Evolutionary conservation across 2,113 vertebrate genomes (phyloP).

Genomic region (Peromyscus leucopus): DNA sequence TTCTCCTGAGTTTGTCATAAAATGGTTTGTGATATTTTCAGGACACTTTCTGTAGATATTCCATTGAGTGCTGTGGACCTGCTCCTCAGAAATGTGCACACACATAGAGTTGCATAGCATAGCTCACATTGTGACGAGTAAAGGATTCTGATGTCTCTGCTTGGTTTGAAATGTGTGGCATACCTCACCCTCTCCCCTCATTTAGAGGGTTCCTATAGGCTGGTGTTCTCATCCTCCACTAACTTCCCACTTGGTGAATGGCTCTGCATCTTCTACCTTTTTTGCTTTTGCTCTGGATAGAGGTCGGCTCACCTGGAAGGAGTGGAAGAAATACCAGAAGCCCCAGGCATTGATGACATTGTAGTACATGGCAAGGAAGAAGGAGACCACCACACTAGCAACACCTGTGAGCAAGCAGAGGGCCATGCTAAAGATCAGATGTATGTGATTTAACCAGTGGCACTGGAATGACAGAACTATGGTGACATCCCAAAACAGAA

Average conservation of each 20-base stretch:
- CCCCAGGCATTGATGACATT: slow-evolving; percentile 96
- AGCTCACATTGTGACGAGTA: too few species aligned
- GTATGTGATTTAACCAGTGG: slow-evolving; percentile 86
- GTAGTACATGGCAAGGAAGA: slow-evolving; percentile 96
- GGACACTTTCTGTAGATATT: background rate
- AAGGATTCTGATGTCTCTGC: background rate
- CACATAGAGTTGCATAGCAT: accelerated
- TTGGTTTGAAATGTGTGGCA: accelerated
- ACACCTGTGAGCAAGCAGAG: slow-evolving; percentile 86
- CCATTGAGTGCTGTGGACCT: too few species aligned
- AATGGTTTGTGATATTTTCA: background rate
- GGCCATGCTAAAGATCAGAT: background rate
- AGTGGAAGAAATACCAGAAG: slow-evolving; percentile 99
- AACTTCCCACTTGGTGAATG: background rate
- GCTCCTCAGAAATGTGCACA: background rate
- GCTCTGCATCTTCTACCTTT: background rate
- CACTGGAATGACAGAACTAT: too few species aligned
- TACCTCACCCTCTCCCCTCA: too few species aligned
- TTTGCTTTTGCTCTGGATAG: too few species aligned
- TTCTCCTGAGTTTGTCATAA: background rate
- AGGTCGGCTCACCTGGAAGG: slow-evolving; percentile 92
- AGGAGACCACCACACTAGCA: slow-evolving; percentile 92
- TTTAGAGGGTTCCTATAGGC: background rate
- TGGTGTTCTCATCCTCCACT: accelerated
- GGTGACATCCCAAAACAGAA: accelerated